Conservation (phyloP, 2,888 invertebrate genomes). For the Sarcophaga rosellei region DNA sequence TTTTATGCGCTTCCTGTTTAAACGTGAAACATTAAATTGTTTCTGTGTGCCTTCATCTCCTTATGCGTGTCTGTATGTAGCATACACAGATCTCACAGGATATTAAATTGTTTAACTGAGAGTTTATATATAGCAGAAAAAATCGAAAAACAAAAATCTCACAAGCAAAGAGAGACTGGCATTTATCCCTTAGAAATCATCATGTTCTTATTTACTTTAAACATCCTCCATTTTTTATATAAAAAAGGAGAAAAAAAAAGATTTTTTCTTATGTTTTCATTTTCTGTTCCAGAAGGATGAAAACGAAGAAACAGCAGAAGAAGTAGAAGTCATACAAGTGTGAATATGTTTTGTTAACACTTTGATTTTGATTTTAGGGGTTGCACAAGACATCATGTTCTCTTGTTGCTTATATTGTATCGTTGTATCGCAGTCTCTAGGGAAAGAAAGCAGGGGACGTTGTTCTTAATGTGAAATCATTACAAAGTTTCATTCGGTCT, state of each 20-base stretch:
- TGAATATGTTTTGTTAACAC: slow-evolving; percentile 57
- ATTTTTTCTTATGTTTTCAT: slow-evolving; percentile 23
- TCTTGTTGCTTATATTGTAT: background rate
- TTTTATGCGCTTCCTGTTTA: slow-evolving; percentile 34
- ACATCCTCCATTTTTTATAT: slow-evolving; percentile 15
- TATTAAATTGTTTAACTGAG: slow-evolving; percentile 54
- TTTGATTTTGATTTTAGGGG: slow-evolving; percentile 50
- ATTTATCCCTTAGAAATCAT: slow-evolving; percentile 44
- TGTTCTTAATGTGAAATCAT: background rate
- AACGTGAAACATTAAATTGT: slow-evolving; percentile 49
- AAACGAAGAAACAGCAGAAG: background rate
- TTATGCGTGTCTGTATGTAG: background rate
- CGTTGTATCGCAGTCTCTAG: slow-evolving; percentile 10
- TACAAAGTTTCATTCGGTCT: background rate
- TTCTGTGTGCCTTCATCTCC: slow-evolving; percentile 8
- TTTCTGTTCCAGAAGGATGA: slow-evolving; percentile 8
- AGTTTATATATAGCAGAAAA: slow-evolving; percentile 4
- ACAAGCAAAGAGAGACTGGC: slow-evolving; percentile 6
- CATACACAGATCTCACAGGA: slow-evolving; percentile 54
- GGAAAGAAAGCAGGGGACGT: slow-evolving; percentile 7
- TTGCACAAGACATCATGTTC: slow-evolving; percentile 48
- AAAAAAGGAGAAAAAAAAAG: background rate
- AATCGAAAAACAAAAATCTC: background rate
- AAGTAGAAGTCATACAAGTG: slow-evolving; percentile 49
- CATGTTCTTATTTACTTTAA: slow-evolving; percentile 36